Evolutionary conservation across 1,140 invertebrate species (phyloP).

Genomic region (Drosophila virilis): DNA sequence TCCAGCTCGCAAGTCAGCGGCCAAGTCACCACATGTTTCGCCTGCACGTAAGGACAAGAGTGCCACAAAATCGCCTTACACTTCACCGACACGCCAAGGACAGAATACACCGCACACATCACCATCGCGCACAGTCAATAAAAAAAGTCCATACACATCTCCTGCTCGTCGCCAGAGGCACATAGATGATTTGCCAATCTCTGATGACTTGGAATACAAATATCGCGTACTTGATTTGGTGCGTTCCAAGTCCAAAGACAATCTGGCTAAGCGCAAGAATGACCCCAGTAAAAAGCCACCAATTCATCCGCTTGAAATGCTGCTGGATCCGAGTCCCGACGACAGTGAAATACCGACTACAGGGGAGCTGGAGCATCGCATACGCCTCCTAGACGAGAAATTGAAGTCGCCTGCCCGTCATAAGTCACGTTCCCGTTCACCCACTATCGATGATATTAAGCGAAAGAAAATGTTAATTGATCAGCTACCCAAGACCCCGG

Average conservation of each 20-base stretch:
- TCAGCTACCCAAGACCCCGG: conserved; percentile 57
- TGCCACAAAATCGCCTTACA: conserved; percentile 55
- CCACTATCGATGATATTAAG: conserved; percentile 73
- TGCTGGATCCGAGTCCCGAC: conserved; percentile 75
- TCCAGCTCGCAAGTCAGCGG: conserved; percentile 34
- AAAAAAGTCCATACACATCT: conserved; percentile 57
- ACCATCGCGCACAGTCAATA: conserved; percentile 41
- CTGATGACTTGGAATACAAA: conserved; percentile 74
- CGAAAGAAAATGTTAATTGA: conserved; percentile 63
- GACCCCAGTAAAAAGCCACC: conserved; percentile 67
- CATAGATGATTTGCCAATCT: conserved; percentile 60
- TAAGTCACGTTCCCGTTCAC: conserved; percentile 69
- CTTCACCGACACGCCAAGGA: conserved; percentile 47
- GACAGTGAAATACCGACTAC: conserved; percentile 71
- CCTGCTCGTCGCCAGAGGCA: conserved; percentile 55
- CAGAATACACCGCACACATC: conserved; percentile 59
- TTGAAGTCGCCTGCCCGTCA: conserved; percentile 49
- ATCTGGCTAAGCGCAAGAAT: conserved; percentile 52
- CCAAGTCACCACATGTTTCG: conserved; percentile 62
- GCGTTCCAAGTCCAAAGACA: conserved; percentile 74
- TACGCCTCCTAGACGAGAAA: conserved; percentile 69
- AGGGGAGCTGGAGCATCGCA: conserved; percentile 75
- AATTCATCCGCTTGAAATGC: conserved; percentile 79
- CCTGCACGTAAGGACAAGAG: conserved; percentile 48
- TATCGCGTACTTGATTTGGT: conserved; percentile 73